These are phyloP conservation scores for Amphipoea lucens DNA, from an alignment of 2,888 invertebrate species.

Conservation along the genomic window DNA sequence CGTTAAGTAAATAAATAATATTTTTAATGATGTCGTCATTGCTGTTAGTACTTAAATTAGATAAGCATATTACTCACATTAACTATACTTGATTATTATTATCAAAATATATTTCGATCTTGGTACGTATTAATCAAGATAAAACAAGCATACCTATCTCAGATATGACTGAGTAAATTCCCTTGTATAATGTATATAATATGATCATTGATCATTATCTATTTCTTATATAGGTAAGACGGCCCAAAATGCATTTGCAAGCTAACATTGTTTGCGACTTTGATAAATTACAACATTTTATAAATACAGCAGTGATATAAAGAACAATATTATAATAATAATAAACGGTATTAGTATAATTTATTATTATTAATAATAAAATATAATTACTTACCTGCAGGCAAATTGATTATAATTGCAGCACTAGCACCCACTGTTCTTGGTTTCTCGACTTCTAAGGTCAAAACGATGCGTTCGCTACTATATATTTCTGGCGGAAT, in stretches of 20 bases:
- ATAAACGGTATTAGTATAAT: not conserved
- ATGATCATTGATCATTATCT: not conserved
- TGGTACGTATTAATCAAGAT: constrained; percentile 24
- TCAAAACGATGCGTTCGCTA: constrained; percentile 71
- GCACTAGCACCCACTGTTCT: constrained; percentile 81
- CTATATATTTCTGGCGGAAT: constrained; percentile 74
- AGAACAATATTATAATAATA: not conserved
- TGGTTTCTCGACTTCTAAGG: constrained; percentile 75
- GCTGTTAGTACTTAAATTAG: not conserved
- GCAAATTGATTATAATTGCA: constrained; percentile 77
- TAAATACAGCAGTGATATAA: not conserved
- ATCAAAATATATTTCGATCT: constrained; percentile 10
- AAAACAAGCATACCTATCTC: constrained; percentile 24
- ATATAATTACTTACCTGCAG: constrained; percentile 72
- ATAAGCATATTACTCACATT: constrained; percentile 25
- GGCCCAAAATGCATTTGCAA: not conserved
- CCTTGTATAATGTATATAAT: constrained; percentile 13
- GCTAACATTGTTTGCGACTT: not conserved
- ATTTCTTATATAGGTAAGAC: not conserved
- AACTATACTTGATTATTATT: constrained; percentile 1
- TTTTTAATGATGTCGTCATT: constrained; percentile 3
- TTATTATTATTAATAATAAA: not conserved
- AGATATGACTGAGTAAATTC: constrained; percentile 36
- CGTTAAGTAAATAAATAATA: constrained; percentile 14
- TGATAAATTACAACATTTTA: not conserved